Conservation (phyloP, 2,888 invertebrate genomes). For the Nomada ferruginata region DNA sequence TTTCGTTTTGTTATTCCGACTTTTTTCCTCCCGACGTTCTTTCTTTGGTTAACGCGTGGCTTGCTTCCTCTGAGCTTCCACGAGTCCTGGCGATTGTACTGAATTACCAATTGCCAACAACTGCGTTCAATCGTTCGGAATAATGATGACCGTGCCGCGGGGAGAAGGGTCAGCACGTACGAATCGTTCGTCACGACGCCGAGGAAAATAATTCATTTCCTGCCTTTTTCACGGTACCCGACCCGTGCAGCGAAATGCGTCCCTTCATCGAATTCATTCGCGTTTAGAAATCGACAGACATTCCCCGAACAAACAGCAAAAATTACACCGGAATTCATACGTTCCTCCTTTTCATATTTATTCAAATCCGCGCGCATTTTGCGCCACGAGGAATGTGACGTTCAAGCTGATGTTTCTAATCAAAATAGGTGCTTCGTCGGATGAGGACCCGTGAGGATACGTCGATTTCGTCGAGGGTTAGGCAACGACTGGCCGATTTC, state of each 20-base stretch:
- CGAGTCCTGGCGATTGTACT: slow-evolving; percentile 62
- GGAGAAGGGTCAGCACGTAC: slow-evolving; percentile 47
- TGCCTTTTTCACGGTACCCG: slow-evolving; percentile 44
- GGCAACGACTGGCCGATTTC: slow-evolving; percentile 76
- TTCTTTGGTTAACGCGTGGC: slow-evolving; percentile 14
- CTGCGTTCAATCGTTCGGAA: slow-evolving; percentile 75
- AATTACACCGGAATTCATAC: not conserved
- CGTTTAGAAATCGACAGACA: not conserved
- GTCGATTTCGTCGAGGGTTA: slow-evolving; percentile 51
- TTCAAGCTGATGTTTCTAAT: slow-evolving; percentile 18
- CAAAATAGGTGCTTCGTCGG: slow-evolving; percentile 39
- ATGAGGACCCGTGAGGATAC: slow-evolving; percentile 38
- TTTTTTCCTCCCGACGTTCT: not conserved
- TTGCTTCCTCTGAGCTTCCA: slow-evolving; percentile 23
- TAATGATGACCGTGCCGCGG: slow-evolving; percentile 64
- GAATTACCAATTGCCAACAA: slow-evolving; percentile 76
- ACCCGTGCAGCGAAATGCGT: not conserved
- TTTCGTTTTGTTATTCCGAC: not conserved
- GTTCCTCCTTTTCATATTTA: not conserved
- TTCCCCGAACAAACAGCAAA: not conserved
- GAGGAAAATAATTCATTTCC: slow-evolving; percentile 61
- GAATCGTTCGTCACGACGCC: slow-evolving; percentile 56
- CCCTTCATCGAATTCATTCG: not conserved
- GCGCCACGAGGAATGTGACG: not conserved
- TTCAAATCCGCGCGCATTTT: not conserved